Percentiles rank a stretch among this genome's conserved stretches.
These are phyloP conservation scores for Aleiodes sp. DNA, from an alignment of 1,140 invertebrate genomes.

Conservation along the genomic window DNA sequence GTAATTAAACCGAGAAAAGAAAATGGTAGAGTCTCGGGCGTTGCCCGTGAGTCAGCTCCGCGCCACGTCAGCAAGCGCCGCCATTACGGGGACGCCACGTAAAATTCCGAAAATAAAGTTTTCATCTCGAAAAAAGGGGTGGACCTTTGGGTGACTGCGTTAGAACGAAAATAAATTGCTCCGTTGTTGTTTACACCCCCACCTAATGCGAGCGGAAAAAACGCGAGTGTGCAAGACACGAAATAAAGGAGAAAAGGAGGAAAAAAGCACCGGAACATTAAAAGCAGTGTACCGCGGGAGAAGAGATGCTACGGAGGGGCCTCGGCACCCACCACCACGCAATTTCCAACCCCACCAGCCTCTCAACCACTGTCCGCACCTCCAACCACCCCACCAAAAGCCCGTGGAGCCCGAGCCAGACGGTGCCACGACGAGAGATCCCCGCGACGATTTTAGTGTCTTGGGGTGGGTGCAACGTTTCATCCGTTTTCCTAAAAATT, in stretches of 20 bases:
- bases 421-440: conserved; percentile 60
- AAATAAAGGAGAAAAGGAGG: conserved; percentile 8
- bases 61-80: too few relatives aligned
- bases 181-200: conserved; percentile 63
- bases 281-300: conserved; percentile 54
- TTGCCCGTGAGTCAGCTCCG: too few relatives aligned
- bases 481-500: conserved; percentile 37
- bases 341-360: conserved; percentile 67
- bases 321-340: conserved; percentile 65
- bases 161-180: too few relatives aligned
- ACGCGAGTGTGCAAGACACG: background rate
- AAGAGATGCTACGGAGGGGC: conserved; percentile 45
- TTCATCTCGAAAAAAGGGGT: too few relatives aligned
- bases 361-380: conserved; percentile 66
- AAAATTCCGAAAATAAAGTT: too few relatives aligned
- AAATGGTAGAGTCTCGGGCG: too few relatives aligned
- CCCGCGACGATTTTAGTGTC: conserved; percentile 66
- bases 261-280: conserved; percentile 22
- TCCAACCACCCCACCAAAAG: conserved; percentile 65
- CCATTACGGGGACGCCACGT: too few relatives aligned
- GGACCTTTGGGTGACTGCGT: too few relatives aligned
- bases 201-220: conserved; percentile 44
- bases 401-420: conserved; percentile 54
- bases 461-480: conserved; percentile 63
- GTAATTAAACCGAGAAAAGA: too few relatives aligned